Evolutionary conservation across 2,888 invertebrate genomes (phyloP).

Genomic region (Drosophila mayaguana): DNA sequence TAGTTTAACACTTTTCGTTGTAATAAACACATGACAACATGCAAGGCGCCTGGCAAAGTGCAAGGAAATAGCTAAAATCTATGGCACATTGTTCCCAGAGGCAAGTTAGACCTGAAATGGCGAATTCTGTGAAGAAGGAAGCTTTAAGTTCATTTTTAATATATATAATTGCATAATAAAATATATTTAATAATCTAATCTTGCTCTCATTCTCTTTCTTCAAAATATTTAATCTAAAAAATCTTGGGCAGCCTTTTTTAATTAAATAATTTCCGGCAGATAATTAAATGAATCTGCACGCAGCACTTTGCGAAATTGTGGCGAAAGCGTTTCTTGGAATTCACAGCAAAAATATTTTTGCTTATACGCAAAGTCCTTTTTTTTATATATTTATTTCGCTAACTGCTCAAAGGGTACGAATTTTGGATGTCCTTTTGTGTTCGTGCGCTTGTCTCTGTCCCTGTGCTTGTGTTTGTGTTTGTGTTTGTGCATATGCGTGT

Average conservation of each 20-base stretch:
- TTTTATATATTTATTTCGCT: constrained; percentile 55
- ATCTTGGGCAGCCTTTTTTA: not conserved
- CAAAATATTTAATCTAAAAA: not conserved
- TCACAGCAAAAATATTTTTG: constrained; percentile 19
- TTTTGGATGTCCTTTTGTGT: constrained; percentile 62
- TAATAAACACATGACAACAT: constrained; percentile 76
- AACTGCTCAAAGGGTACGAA: constrained; percentile 62
- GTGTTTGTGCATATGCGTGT: constrained; percentile 18
- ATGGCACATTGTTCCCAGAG: constrained; percentile 6
- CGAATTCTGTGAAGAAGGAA: not conserved
- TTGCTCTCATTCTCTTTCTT: not conserved
- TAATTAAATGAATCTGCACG: not conserved
- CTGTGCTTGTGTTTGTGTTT: not conserved
- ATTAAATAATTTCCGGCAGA: not conserved
- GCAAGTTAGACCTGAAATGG: not conserved
- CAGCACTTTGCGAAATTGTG: constrained; percentile 16
- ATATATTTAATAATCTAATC: not conserved
- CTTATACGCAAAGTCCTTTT: constrained; percentile 34
- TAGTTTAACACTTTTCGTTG: constrained; percentile 72
- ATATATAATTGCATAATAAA: too few relatives aligned
- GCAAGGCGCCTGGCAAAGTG: constrained; percentile 17
- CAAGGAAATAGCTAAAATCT: constrained; percentile 17
- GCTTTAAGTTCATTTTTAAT: not conserved
- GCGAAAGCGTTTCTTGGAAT: constrained; percentile 54
- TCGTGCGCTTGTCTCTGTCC: constrained; percentile 3